Evolutionary conservation across 2,797 vertebrate genomes (phyloP), one percentile per base, ranked within the genome.

Genomic region (Hippoglossus hippoglossus): DNA sequence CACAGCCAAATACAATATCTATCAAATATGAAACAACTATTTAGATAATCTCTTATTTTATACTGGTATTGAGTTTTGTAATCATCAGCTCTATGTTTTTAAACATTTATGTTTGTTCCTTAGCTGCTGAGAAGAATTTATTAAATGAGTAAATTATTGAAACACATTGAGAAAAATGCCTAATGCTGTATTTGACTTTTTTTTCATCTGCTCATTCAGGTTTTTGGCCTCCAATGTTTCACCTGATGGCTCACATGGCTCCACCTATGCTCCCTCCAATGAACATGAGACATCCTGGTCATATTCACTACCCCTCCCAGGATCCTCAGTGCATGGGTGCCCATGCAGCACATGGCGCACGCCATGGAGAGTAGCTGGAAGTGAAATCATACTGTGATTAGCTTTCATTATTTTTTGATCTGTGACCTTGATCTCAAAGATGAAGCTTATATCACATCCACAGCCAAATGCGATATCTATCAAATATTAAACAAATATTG

Each of bases 301-400:
- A 97, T 89, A 98, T 99, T 88, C 98, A 99, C 86, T 99, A 99
- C 81, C 98, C 98, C 0, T 99, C 98, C 83, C 98, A 99, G 92
- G 98, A 99, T 87, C 98, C 98, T 78, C 97, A 99, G 90, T 95
- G 98, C 78, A 99, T 99, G 98, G 98, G 98, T 0, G 97, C 98
- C 65, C 98, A 99, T 8, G 96, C 97, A 0, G 90, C 92, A 19
- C 93, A 93, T 0, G 91, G 90, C n/a, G 44, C 89, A 6, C 92
- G 91, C 34, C 93, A 94, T 10, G 82, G 86, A 0, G 91, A 94
- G 60, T 92, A 92, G 62, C 49, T 4, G 41, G 73, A 16, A 46
- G 57, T 52, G 61, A 79, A 65, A 46, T 19, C 44, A 6, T 7
- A 31, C 57, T 74, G 69, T 54, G 25, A 65, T 57, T 54, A 13